A percentile compares a stretch with the other conserved stretches of the same genome.
These are phyloP conservation scores for Macrobrachium nipponense DNA, from an alignment of 1,140 invertebrate species.

Conservation along the genomic window DNA sequence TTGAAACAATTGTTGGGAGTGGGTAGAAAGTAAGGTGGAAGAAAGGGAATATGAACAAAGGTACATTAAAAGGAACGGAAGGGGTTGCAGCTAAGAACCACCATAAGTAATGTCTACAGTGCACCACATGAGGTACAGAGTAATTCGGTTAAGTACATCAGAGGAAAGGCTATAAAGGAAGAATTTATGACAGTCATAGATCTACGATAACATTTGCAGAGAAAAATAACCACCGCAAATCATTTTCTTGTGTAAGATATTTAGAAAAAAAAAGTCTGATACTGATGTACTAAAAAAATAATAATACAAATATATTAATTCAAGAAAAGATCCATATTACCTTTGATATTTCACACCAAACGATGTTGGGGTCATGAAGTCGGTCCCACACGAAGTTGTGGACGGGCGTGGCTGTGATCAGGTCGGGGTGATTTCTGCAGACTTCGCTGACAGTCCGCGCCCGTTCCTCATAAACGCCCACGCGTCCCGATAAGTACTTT, in stretches of 20 bases:
- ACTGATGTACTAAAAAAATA: too few species aligned
- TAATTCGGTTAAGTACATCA: too few species aligned
- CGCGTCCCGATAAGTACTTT: conserved; percentile 3
- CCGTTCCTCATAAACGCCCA: conserved; percentile 29
- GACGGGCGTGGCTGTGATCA: background rate
- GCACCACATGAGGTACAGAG: too few species aligned
- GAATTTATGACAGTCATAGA: too few species aligned
- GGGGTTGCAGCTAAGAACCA: too few species aligned
- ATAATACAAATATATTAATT: background rate
- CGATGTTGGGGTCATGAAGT: conserved; percentile 44
- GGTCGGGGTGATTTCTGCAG: background rate
- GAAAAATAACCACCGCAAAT: background rate
- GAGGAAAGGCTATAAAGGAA: too few species aligned
- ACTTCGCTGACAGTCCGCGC: conserved; percentile 31
- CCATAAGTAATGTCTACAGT: too few species aligned
- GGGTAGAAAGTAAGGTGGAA: too few species aligned
- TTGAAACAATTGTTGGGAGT: too few species aligned
- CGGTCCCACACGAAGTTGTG: conserved; percentile 35
- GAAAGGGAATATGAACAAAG: too few species aligned
- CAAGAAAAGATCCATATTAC: background rate
- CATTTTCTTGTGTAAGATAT: background rate
- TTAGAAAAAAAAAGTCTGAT: background rate
- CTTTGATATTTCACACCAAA: conserved; percentile 55
- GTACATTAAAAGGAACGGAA: too few species aligned
- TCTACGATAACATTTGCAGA: too few species aligned